Conservation (phyloP, 1,140 invertebrate species). For the Heliconius congener region DNA sequence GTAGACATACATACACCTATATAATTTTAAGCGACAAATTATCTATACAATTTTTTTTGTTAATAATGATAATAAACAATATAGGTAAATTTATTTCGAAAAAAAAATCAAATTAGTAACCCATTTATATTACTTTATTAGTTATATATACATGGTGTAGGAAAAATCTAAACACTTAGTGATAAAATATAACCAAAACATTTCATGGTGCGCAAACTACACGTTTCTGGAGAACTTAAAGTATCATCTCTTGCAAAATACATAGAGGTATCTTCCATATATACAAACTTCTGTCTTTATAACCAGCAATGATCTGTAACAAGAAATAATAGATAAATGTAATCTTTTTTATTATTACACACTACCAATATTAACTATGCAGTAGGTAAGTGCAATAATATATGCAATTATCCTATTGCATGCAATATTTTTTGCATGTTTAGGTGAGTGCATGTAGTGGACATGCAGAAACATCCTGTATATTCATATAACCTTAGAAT, state of each 20-base stretch:
- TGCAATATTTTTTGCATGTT: too few relatives aligned
- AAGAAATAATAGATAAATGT: slow-evolving; percentile 29
- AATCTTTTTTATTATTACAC: not conserved
- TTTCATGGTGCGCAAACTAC: slow-evolving; percentile 33
- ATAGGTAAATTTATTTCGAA: not conserved
- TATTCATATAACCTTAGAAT: too few relatives aligned
- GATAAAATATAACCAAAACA: slow-evolving; percentile 34
- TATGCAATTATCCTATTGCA: too few relatives aligned
- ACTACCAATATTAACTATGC: not conserved
- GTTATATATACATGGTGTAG: slow-evolving; percentile 4
- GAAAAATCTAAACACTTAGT: slow-evolving; percentile 1
- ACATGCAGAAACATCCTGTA: too few relatives aligned
- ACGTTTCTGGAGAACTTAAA: slow-evolving; percentile 49
- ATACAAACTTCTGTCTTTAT: slow-evolving; percentile 83
- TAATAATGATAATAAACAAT: not conserved
- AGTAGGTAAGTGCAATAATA: too few relatives aligned
- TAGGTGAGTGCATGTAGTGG: too few relatives aligned
- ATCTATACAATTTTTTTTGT: not conserved
- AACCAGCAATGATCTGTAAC: slow-evolving; percentile 84
- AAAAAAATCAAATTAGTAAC: slow-evolving; percentile 24
- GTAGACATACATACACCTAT: not conserved
- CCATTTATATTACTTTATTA: slow-evolving; percentile 12
- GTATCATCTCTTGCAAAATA: slow-evolving; percentile 79
- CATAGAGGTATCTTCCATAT: slow-evolving; percentile 82
- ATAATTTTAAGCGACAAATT: not conserved